Conservation (phyloP, 2,113 vertebrate species). For the Pollimyrus isidori region DNA sequence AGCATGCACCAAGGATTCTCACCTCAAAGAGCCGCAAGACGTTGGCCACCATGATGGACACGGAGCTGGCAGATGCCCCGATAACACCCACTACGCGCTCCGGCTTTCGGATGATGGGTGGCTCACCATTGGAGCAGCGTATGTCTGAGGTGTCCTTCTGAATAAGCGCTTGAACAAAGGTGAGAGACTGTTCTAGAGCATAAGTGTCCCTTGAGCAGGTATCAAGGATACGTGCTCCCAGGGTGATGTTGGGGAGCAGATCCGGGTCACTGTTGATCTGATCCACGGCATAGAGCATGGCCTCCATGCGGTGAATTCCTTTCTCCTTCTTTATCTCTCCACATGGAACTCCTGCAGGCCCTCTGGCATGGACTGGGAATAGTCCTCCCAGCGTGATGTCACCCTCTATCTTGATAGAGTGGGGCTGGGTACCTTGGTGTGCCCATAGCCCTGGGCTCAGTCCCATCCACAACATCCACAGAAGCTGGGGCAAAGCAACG, state of each 20-base stretch:
- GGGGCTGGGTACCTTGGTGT: conserved; percentile 53
- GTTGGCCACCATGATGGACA: conserved; percentile 88
- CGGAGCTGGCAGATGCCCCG: conserved; percentile 77
- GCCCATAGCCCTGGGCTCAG: conserved; percentile 28
- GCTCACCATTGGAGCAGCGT: conserved; percentile 70
- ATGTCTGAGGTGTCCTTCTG: conserved; percentile 67
- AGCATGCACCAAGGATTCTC: conserved; percentile 30
- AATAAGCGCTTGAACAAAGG: conserved; percentile 83
- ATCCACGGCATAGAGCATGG: conserved; percentile 86
- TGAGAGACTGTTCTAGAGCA: conserved; percentile 82
- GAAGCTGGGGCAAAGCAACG: conserved; percentile 28
- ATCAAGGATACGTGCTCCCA: conserved; percentile 80
- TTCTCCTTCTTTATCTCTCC: conserved; percentile 80
- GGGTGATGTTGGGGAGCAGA: conserved; percentile 79
- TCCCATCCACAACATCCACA: conserved; percentile 44
- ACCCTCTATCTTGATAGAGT: conserved; percentile 78
- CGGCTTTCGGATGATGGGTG: conserved; percentile 68
- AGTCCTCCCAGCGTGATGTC: conserved; percentile 80
- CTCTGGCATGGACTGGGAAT: conserved; percentile 77
- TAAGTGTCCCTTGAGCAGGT: conserved; percentile 86
- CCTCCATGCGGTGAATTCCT: conserved; percentile 82
- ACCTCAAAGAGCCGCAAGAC: conserved; percentile 79
- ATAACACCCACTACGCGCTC: conserved; percentile 79
- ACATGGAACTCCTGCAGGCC: conserved; percentile 69
- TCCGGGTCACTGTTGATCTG: conserved; percentile 77